Base-by-base conservation (phyloP, 2,888 invertebrate species). In the Nemapogon koenigi region DNA sequence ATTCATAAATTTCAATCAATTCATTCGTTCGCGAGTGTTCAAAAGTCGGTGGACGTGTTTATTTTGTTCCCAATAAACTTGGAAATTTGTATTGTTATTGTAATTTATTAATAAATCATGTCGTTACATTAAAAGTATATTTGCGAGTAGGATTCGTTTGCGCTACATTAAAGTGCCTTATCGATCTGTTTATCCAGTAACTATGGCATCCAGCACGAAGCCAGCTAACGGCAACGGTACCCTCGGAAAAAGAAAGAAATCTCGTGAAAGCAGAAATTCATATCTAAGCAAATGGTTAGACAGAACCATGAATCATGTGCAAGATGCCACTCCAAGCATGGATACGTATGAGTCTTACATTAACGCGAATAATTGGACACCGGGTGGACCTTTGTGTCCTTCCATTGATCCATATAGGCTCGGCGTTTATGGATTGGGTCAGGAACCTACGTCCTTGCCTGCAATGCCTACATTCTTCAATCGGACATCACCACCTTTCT, bases 381-480 rank as follows among this genome's bases (percentile, higher is more conserved):
- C 61, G 44, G 59, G 57, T 46, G 56, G 54, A 42, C 59, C 69
- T 26, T 72, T 71, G 46, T 67, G 73, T 40, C 62, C 66, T 35
- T 67, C 76, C 32, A 70, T 57, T 50, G 76, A 78, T 41, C 63
- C 81, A 38, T 76, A 79, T 41, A 66, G 83, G 36, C 81, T 81
- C 45, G 62, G 72, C 35, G 72, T 81, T 31, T 80, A 82, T 49
- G 71, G 76, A 2, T 82, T 71, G 45, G 60, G 82, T 3, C 64
- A 82, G 41, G 87, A 87, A 56, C 85, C 87, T 0, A 72, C 84
- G 61, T 86, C 87, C 6, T 62, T 88, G 45, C 87, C 87, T 11
- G 71, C 83, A 47, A 81, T 85, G 46, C 83, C 84, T 3, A 60
- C 81, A 6, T 83, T 82, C 50, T 84, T 79, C 54, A 69, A 68